A percentile compares a stretch with the other conserved stretches of the same genome.
Conservation (phyloP, 2,797 vertebrate genomes). For the Coreius guichenoti region DNA sequence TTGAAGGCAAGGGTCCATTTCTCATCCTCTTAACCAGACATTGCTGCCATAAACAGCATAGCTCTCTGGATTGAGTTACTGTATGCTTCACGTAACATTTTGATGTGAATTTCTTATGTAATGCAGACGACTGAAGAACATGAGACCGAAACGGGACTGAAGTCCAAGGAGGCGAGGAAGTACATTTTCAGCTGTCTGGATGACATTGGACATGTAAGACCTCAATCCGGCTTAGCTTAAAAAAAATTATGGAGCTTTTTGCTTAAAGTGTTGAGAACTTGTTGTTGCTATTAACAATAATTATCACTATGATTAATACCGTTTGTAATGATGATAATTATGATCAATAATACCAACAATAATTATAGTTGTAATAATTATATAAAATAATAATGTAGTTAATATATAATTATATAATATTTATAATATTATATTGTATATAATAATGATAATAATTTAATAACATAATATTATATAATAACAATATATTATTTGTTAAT, state of each 20-base stretch:
- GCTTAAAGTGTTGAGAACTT: neutral
- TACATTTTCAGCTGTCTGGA: constrained; percentile 98
- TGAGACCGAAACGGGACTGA: constrained; percentile 95
- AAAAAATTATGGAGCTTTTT: neutral
- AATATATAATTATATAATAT: neutral
- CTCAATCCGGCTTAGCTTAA: neutral
- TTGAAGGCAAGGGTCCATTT: constrained; percentile 83
- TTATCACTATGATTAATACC: no score
- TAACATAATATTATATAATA: neutral
- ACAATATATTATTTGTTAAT: no score
- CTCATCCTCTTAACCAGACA: constrained; percentile 2
- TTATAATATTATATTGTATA: neutral
- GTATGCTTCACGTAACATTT: neutral
- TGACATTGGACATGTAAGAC: constrained; percentile 95
- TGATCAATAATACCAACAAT: neutral
- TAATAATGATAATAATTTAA: neutral
- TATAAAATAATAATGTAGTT: neutral
- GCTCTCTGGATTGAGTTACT: constrained; percentile 14
- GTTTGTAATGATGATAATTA: no score
- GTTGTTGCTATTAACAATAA: no score
- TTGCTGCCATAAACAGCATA: constrained; percentile 4
- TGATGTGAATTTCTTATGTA: constrained; percentile 31
- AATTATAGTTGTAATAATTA: neutral
- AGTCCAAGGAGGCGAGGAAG: constrained; percentile 99
- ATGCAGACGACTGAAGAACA: constrained; percentile 93